Evolutionary conservation across 2,113 vertebrate genomes (phyloP).

Genomic region (Pelvicachromis taeniatus): DNA sequence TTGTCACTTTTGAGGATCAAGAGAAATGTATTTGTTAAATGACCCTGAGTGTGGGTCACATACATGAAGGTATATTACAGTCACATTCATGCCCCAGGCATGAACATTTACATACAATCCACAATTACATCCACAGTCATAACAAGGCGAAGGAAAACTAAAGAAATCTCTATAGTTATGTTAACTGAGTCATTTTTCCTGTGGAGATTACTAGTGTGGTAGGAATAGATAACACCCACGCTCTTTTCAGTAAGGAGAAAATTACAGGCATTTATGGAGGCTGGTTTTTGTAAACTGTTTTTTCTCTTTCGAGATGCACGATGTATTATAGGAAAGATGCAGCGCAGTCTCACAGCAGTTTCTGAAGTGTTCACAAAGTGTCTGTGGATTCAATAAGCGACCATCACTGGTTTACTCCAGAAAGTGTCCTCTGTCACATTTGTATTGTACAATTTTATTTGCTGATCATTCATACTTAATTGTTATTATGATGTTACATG

Average conservation of each 20-base stretch:
- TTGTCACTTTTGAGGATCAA: constrained; percentile 38
- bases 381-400: fast-evolving
- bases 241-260: constrained; percentile 4
- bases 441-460: not conserved
- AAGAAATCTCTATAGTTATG: not conserved
- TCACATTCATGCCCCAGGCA: not conserved
- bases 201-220: constrained; percentile 15
- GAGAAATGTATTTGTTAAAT: constrained; percentile 45
- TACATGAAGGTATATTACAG: not conserved
- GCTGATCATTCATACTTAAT: not conserved
- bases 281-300: not conserved
- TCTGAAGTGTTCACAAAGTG: not conserved
- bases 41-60: not conserved
- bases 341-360: not conserved
- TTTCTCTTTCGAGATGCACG: not conserved
- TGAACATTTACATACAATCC: not conserved
- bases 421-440: not conserved
- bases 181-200: not conserved
- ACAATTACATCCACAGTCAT: not conserved
- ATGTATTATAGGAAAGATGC: not conserved
- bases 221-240: constrained; percentile 3
- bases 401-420: not conserved
- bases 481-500: fast-evolving
- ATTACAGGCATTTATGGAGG: constrained; percentile 1
- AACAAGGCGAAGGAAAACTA: not conserved